Conservation (phyloP, 2,797 vertebrate genomes). For the Falco naumanni region DNA sequence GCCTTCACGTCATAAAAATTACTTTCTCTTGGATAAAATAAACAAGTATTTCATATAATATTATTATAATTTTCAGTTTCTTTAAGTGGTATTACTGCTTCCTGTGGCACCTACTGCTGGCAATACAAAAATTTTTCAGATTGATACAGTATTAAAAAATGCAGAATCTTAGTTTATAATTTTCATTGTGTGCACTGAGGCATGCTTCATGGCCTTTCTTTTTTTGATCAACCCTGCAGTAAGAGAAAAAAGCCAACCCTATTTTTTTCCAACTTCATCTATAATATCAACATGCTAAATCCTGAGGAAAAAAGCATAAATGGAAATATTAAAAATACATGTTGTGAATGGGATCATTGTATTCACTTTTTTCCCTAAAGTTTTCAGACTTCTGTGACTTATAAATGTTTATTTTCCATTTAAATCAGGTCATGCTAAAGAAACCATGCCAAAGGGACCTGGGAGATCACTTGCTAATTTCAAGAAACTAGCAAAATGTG, state of each 20-base stretch:
- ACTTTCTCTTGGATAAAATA: neutral
- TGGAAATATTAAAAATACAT: neutral
- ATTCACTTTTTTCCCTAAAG: neutral
- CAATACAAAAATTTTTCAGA: neutral
- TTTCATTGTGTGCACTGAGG: neutral
- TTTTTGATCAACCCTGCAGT: neutral
- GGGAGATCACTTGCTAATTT: neutral
- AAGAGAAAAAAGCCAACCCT: neutral
- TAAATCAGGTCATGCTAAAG: neutral
- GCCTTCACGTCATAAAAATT: neutral
- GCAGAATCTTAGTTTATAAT: neutral
- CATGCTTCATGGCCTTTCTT: neutral
- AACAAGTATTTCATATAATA: neutral
- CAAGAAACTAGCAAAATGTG: neutral
- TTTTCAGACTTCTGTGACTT: neutral
- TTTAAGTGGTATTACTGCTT: neutral
- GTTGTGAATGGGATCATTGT: neutral
- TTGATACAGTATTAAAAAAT: neutral
- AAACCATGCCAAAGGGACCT: neutral
- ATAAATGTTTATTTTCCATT: neutral
- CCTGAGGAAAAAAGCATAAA: neutral
- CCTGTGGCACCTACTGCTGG: neutral
- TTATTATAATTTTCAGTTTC: neutral
- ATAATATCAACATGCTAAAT: accelerated
- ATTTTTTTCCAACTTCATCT: neutral